Conservation (phyloP, 2,888 invertebrate genomes). For the Brachypterus glaber region DNA sequence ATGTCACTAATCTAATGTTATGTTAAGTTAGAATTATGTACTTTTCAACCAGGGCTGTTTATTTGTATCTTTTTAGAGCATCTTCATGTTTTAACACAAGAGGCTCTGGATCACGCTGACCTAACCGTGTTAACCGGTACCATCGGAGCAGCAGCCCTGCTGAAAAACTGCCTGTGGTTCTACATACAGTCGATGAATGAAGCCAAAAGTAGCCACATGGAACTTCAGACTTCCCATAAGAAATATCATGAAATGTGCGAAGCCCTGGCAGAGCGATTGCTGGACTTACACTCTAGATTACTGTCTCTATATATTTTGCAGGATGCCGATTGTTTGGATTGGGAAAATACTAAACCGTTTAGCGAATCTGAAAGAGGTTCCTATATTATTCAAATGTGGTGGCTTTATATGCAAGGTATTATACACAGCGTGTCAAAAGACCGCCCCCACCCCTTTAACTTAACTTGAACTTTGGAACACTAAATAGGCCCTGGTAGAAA, state of each 20-base stretch:
- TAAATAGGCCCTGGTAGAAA: too few relatives aligned
- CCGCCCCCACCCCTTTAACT: too few relatives aligned
- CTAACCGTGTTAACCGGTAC: slow-evolving; percentile 71
- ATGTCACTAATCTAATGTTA: too few relatives aligned
- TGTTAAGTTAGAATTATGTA: too few relatives aligned
- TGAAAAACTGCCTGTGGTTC: slow-evolving; percentile 70
- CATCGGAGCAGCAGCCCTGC: slow-evolving; percentile 67
- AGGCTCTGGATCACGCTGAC: slow-evolving; percentile 77
- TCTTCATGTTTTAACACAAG: slow-evolving; percentile 68
- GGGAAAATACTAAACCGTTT: slow-evolving; percentile 56
- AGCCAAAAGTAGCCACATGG: slow-evolving; percentile 22
- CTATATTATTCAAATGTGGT: slow-evolving; percentile 80
- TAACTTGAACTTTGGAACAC: too few relatives aligned
- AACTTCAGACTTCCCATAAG: slow-evolving; percentile 51
- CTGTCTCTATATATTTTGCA: slow-evolving; percentile 71
- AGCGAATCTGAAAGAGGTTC: slow-evolving; percentile 69
- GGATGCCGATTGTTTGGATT: slow-evolving; percentile 69
- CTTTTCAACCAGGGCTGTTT: too few relatives aligned
- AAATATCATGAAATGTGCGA: slow-evolving; percentile 75
- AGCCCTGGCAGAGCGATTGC: slow-evolving; percentile 69
- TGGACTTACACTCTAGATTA: slow-evolving; percentile 71
- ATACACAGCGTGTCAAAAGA: too few relatives aligned
- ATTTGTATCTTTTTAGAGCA: slow-evolving; percentile 49
- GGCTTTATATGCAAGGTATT: slow-evolving; percentile 78
- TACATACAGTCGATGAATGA: slow-evolving; percentile 53